Evolutionary conservation across 2,113 vertebrate genomes (phyloP), one percentile per base, ranked within the genome.

Genomic region (Ovis canadensis): DNA sequence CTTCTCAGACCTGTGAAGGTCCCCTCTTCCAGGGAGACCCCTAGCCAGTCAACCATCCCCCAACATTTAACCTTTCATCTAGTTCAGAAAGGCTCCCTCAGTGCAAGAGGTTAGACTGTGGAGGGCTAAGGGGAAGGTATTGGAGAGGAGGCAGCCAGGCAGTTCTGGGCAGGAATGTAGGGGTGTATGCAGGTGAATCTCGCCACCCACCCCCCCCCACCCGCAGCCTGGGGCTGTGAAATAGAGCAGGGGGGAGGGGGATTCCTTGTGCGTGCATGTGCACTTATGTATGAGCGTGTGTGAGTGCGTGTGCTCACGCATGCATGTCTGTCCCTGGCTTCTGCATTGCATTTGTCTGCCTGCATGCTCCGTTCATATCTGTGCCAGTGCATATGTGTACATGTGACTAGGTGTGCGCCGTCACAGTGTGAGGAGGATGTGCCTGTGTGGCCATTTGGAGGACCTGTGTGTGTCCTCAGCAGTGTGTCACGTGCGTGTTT

Each of bases 331-430:
- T 25, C 90, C 60, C 94, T 48, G 85, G 36, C 33, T 81, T 96
- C 81, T 82, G 71, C 82, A 90, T 9, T 29, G 81, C 87, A 40
- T 97, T 71, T 57, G 45, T 59, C 88, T 95, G 52, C 67, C 40
- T 3, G 0, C 84, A 82, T 92, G 60, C 87, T 88, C 82, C 88
- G 11, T 92, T 48, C 59, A 21, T 84, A 54, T 59, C 92, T 57
- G 27, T 96, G 57, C 55, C 1, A 87, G 84, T 95, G 74, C 74
- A 33, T 67, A 27, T 5, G 14, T 74, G 54, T 96, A 86, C 96
- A 17, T 92, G 92, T 95, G 88, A 74, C 57, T 52, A 40, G 94
- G 89, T 64, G n/a, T 48, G 92, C 92, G 94, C 86, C 54, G n/a
- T 95, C 88, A 80, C 95, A 31, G 7, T n/a, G 62, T 21, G 78